Conservation (phyloP, 2,113 vertebrate species). For the Cheirogaleus medius region DNA sequence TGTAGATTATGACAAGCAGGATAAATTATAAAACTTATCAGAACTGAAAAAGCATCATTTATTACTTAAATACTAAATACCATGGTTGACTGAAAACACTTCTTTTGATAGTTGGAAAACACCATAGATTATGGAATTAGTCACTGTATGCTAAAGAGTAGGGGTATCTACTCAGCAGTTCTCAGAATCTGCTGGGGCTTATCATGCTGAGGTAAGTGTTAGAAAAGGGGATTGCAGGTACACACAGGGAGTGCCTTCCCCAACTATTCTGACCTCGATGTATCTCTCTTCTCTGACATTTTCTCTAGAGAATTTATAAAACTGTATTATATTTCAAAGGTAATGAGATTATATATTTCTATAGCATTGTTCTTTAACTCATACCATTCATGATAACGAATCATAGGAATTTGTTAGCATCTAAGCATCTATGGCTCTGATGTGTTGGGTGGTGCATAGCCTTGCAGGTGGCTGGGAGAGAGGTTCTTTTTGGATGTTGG, state of each 20-base stretch:
- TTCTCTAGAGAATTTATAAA: not conserved
- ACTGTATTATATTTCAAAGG: not conserved
- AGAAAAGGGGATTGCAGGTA: not conserved
- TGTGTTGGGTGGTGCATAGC: not conserved
- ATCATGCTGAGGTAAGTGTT: not conserved
- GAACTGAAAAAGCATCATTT: constrained; percentile 66
- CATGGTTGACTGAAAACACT: constrained; percentile 17
- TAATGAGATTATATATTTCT: not conserved
- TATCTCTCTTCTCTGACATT: not conserved
- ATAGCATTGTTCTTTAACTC: not conserved
- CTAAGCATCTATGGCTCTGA: not conserved
- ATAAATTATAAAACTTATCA: constrained; percentile 60
- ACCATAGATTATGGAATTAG: not conserved
- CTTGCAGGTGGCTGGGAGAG: not conserved
- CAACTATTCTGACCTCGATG: not conserved
- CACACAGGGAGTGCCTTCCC: not conserved
- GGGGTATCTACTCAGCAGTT: not conserved
- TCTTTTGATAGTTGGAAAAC: constrained; percentile 4
- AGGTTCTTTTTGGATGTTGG: not conserved
- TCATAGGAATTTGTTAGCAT: not conserved
- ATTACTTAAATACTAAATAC: constrained; percentile 53
- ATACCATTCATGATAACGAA: not conserved
- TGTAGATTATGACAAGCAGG: constrained; percentile 68
- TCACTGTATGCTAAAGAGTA: not conserved
- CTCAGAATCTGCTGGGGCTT: not conserved